Evolutionary conservation across 1,140 invertebrate species (phyloP).

Genomic region (Subanguina moxae): DNA sequence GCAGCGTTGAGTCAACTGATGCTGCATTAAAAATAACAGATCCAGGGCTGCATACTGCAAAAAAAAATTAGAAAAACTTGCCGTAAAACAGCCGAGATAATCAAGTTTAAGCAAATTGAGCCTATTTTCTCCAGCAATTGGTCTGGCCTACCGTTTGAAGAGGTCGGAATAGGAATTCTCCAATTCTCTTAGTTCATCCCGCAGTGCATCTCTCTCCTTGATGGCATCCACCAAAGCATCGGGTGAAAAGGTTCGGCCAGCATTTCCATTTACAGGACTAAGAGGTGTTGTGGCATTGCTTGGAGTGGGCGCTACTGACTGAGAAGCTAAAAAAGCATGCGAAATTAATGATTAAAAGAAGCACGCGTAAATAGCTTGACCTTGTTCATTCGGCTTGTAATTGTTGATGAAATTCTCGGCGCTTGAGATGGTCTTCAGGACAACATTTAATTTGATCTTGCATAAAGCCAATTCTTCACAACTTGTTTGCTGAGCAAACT

Average conservation of each 20-base stretch:
- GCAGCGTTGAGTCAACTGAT: no score
- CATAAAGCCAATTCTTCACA: conserved; percentile 24
- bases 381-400: conserved; percentile 2
- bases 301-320: neutral
- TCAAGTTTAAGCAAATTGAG: no score
- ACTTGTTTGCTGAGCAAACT: conserved; percentile 15
- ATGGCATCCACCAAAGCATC: conserved; percentile 15
- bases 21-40: no score
- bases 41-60: no score
- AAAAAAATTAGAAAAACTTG: no score
- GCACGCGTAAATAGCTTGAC: neutral
- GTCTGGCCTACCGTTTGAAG: conserved; percentile 5
- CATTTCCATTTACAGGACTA: neutral
- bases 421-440: conserved; percentile 2
- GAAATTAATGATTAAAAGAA: neutral
- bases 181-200: conserved; percentile 18
- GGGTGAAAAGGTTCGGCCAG: conserved; percentile 6
- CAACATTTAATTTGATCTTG: conserved; percentile 25
- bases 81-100: no score
- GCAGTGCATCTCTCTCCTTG: conserved; percentile 24
- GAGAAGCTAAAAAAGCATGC: neutral
- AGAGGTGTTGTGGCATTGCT: neutral
- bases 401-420: neutral
- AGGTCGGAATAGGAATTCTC: conserved; percentile 19
- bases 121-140: no score